Conservation (phyloP, 2,797 vertebrate genomes). For the Choloepus didactylus region DNA sequence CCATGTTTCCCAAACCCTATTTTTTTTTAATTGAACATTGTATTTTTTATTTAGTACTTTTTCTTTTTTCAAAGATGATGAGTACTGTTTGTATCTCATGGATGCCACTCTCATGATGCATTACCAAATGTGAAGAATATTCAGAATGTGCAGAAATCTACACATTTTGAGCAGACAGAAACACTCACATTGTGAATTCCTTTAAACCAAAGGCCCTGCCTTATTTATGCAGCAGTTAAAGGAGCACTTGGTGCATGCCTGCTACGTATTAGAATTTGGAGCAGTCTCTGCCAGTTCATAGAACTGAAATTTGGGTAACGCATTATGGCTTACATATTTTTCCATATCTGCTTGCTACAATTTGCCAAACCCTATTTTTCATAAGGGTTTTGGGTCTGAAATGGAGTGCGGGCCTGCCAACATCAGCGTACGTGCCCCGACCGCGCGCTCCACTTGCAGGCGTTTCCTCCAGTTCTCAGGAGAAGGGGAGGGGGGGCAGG, state of each 20-base stretch:
- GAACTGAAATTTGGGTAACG: neutral
- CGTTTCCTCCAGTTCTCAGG: neutral
- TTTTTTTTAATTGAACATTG: too few species aligned
- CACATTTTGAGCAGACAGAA: neutral
- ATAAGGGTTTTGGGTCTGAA: neutral
- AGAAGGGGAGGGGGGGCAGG: neutral
- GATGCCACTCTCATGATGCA: neutral
- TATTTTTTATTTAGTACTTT: too few species aligned
- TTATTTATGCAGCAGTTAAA: neutral
- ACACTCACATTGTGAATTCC: neutral
- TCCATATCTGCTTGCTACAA: conserved; percentile 79
- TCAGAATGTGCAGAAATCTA: neutral
- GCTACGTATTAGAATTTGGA: neutral
- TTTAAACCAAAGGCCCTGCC: neutral
- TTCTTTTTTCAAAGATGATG: too few species aligned
- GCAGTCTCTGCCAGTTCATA: neutral
- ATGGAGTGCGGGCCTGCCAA: neutral
- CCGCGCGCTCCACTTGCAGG: too few species aligned
- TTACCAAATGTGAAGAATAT: too few species aligned
- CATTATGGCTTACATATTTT: conserved; percentile 44
- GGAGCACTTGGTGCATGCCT: neutral
- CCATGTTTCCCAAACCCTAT: neutral
- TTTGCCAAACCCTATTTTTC: neutral
- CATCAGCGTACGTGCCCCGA: too few species aligned
- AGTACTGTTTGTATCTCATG: neutral